These are phyloP conservation scores for Rhea pennata DNA, from an alignment of 2,113 vertebrate genomes.

Conservation along the genomic window DNA sequence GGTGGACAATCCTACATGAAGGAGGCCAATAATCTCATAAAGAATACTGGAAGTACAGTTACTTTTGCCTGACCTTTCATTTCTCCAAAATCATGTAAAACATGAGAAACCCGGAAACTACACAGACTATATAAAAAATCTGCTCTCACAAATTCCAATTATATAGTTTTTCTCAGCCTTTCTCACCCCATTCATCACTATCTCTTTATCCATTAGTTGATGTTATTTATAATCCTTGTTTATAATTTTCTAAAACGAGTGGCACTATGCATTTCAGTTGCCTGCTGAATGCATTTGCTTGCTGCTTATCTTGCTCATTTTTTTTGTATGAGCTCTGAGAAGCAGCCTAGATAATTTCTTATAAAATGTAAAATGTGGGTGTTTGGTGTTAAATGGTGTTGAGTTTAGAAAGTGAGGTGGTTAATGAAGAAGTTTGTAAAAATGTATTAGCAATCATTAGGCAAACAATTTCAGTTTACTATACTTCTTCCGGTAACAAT, in stretches of 20 bases:
- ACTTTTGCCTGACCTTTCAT: background rate
- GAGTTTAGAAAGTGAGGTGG: background rate
- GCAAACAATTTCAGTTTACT: background rate
- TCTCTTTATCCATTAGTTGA: background rate
- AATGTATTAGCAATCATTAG: background rate
- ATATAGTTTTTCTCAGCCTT: background rate
- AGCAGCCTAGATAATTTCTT: background rate
- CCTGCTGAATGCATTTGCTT: background rate
- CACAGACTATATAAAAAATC: background rate
- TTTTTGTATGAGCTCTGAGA: background rate
- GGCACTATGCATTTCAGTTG: background rate
- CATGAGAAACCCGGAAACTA: background rate
- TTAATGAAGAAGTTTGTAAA: background rate
- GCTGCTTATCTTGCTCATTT: background rate
- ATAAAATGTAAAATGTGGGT: background rate
- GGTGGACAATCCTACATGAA: background rate
- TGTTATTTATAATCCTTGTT: background rate
- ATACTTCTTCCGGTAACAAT: background rate
- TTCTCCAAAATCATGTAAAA: background rate
- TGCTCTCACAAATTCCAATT: background rate
- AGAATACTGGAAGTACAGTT: background rate
- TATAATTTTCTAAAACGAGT: background rate
- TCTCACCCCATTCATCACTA: background rate
- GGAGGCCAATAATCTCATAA: background rate
- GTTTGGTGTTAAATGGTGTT: background rate